Evolutionary conservation across 2,888 invertebrate species (phyloP), one percentile per base, ranked within the genome.

Genomic region (Onthophagus sagittarius): DNA sequence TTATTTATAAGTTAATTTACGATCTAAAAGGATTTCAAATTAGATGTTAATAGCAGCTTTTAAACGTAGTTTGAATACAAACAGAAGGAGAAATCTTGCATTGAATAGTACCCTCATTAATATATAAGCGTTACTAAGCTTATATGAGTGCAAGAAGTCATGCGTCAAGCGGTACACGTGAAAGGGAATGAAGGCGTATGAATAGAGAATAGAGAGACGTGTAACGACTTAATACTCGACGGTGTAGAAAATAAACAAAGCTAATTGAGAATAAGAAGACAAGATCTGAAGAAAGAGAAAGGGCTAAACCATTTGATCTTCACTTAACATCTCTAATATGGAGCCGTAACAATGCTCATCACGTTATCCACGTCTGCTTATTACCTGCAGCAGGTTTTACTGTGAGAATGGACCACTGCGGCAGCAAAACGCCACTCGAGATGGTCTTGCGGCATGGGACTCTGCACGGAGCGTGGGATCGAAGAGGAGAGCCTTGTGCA

Each of bases 101-200:
- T n/a, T 67, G 67, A 67, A 67, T 67, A 23, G 67, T 23, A 67
- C 67, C n/a, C n/a, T 67, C 67, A 67, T 67, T 67, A 67, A 67
- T 31, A 67, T 67, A 67, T 31, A 31, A 15, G 67, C 67, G 63
- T 67, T 31, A 32, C n/a, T 67, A 67, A 67, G 67, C 67, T 32
- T 31, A 32, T 31, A 32, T 67, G 32, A 13, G 9, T 67, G 32
- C 31, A 67, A 23, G 67, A 67, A 67, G 32, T 23, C 67, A 67
- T 67, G 67, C 23, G 23, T 53, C 39, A 53, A 53, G 11, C 39
- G 39, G 39, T 7, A 53, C 39, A 11, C 39, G 23, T 67, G 67
- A 67, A 67, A 67, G 67, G 32, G n/a, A 23, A 53, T 53, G 32
- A 67, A 67, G 23, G 32, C 32, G 67, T 67, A 67, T 67, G 67